These are phyloP conservation scores for Pempheris klunzingeri DNA, from an alignment of 2,797 vertebrate species.

Conservation along the genomic window DNA sequence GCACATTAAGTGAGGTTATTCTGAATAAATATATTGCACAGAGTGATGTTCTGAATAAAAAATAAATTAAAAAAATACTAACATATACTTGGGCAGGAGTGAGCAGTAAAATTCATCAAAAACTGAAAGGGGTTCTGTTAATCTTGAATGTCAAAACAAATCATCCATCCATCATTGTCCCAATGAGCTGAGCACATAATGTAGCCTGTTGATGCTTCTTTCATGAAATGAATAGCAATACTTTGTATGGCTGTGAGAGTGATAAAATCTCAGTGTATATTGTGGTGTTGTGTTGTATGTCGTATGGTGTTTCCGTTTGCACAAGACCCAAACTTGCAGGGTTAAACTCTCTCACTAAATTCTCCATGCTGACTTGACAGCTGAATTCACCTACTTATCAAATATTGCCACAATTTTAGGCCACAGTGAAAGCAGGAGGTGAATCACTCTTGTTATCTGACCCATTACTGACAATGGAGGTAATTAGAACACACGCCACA, in stretches of 20 bases:
- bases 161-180: neutral
- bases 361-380: neutral
- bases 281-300: neutral
- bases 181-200: neutral
- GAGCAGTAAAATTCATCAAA: neutral
- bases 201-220: neutral
- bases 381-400: neutral
- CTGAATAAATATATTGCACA: too few species aligned
- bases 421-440: neutral
- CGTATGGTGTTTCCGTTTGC: too few species aligned
- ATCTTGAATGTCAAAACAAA: neutral
- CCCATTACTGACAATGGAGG: neutral
- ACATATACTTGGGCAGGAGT: neutral
- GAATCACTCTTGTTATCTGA: slow-evolving; percentile 6
- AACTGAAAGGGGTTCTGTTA: neutral
- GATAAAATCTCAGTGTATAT: neutral
- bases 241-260: neutral
- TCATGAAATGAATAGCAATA: neutral
- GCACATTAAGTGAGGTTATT: too few species aligned
- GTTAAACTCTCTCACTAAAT: neutral
- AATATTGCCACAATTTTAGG: neutral
- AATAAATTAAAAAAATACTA: too few species aligned
- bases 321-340: neutral
- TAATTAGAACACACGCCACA: neutral
- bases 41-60: too few species aligned